These are phyloP conservation scores for Gadopsis bispinosus DNA, from an alignment of 2,797 vertebrate genomes.

Conservation along the genomic window DNA sequence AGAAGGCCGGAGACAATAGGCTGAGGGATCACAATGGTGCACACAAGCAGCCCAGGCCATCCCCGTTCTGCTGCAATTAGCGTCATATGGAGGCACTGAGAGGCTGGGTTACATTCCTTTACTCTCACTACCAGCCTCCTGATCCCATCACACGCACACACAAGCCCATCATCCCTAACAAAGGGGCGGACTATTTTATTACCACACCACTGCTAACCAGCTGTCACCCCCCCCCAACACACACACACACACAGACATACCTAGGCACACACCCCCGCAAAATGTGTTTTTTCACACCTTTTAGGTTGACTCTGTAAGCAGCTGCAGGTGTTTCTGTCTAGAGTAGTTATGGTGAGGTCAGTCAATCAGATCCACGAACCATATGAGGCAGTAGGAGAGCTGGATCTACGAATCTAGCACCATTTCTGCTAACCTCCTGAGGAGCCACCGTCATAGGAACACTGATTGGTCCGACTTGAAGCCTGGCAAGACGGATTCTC, in stretches of 20 bases:
- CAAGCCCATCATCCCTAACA: constrained; percentile 70
- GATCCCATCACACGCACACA: constrained; percentile 60
- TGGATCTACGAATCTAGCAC: no score
- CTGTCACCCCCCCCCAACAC: constrained; percentile 53
- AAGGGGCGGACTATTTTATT: constrained; percentile 79
- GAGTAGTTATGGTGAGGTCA: background rate
- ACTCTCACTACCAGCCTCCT: constrained; percentile 66
- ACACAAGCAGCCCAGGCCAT: constrained; percentile 71
- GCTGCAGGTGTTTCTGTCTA: background rate
- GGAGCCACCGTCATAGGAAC: no score
- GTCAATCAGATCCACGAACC: no score
- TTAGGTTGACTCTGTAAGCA: background rate
- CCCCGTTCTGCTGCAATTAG: constrained; percentile 77
- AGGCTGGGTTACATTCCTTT: constrained; percentile 77
- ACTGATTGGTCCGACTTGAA: no score
- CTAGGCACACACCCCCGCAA: constrained; percentile 5
- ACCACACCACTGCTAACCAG: constrained; percentile 71
- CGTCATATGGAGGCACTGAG: constrained; percentile 71
- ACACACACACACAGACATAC: constrained; percentile 10
- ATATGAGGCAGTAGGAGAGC: no score
- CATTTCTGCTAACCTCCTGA: no score
- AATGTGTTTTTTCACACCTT: constrained; percentile 8
- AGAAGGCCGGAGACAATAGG: constrained; percentile 70
- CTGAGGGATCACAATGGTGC: constrained; percentile 74
- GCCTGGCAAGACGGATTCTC: no score